These are phyloP conservation scores for Gortyna flavago DNA, from an alignment of 2,888 invertebrate genomes.

Conservation along the genomic window DNA sequence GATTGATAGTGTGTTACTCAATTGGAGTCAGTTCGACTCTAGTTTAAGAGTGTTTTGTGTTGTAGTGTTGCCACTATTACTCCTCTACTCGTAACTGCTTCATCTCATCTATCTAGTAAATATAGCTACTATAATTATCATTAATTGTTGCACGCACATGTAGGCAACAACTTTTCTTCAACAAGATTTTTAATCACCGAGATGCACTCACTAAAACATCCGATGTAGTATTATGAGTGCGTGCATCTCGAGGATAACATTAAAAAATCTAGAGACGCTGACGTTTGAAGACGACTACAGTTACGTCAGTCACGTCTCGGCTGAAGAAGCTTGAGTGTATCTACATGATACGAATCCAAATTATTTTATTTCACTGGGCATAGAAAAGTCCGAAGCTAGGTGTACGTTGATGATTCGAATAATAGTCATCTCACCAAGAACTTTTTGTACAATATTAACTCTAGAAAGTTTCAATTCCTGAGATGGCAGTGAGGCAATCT, in stretches of 20 bases:
- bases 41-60: background rate
- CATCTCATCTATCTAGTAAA: background rate
- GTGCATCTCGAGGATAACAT: no score
- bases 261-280: background rate
- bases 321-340: background rate
- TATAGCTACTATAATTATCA: background rate
- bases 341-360: background rate
- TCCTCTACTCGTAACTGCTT: background rate
- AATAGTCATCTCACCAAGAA: no score
- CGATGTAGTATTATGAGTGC: no score
- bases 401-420: background rate
- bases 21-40: background rate
- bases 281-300: background rate
- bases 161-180: background rate
- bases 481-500: slow-evolving; percentile 8
- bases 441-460: background rate
- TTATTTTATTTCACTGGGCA: background rate
- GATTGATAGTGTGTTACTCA: no score
- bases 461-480: background rate
- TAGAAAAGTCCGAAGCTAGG: background rate
- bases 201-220: background rate
- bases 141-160: background rate
- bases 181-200: background rate
- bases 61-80: background rate
- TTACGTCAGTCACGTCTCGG: background rate